Base-by-base conservation (phyloP, 2,797 vertebrate species). In the Peromyscus eremicus region DNA sequence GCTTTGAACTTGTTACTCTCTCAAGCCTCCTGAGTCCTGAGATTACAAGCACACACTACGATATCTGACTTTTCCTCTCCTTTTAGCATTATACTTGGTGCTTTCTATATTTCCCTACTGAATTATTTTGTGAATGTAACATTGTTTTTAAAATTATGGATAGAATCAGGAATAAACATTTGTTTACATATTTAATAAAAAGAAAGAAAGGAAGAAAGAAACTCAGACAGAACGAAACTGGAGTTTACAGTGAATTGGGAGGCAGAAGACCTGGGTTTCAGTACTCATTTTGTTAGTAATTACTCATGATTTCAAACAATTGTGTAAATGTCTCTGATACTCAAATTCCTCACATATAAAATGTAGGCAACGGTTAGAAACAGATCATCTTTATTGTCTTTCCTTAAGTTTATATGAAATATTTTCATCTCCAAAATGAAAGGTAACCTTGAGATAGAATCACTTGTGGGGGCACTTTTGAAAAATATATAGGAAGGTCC, bases 371-470 rank as follows among this genome's bases (percentile, higher is more conserved):
- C 40, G 32, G 9, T 93, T 92, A 52, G 68, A 32, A 83, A 90
- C 27, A 60, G 8, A 81, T 89, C 32, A 57, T 55, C 19, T 80
- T 25, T 86, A 68, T 7, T 75, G 1, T 52, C 52, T 86, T 83
- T 52, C 34, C 62, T 71, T 91, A 32, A 16, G 10, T 83, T 92
- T 55, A 71, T 93, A 71, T 25, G 62, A 92, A 76, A 37, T 57
- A 43, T 37, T 82, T 16, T 92, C 34, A 57, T 94, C 16, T 91
- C 57, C 55, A 60, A 89, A 91, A 32, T 88, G 6, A 40, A 88
- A 94, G 37, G 8, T 73, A 95, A 29, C n/a, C 91, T 89, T 88
- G 52, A 93, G 68, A 85, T 70, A 93, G 27, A 92, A 94, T 75
- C 57, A 92, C 57, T 80, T 91, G 23, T 3, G 4, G 32, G n/a